Evolutionary conservation across 30 jellyfish, hydroid and myxozoan species (phyloP), one percentile per base, ranked within the genome.

Genomic region (Hydractinia symbiolongicarpus): DNA sequence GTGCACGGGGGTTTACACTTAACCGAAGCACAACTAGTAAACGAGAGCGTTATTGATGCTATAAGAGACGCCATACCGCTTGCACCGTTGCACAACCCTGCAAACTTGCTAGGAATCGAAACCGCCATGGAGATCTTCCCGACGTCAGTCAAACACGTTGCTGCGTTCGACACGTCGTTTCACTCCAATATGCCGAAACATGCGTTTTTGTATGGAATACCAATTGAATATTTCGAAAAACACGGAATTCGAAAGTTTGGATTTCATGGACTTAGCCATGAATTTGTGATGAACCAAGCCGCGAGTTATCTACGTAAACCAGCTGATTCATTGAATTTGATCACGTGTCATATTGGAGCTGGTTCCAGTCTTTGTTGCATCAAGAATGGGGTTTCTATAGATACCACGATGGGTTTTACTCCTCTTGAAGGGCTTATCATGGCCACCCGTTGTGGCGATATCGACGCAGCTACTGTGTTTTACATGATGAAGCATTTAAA

Each of bases 41-140:
- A 89, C 19, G 64, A 73, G 6, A 14, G 80, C 13, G 96, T 89
- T 5, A 79, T 74, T 40, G 82, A 80, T 6, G 82, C 81, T 16
- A 76, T 89, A 30, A 79, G 74, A 76, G 55, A 82, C 17, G 84
- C 85, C 6, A 64, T 80, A 14, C 88, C 82, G 2, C 88, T 89
- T 51, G 96, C 96, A 1, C 96, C 96, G 15, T 85, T 89, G 19
- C 96, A 89, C 68, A 60, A 82, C 67, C 95, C 96, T 4, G 88
- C 88, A 6, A 80, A 82, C 57, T 82, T 84, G 15, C 72, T 79
- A 4, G 84, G 90, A 8, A 86, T 89, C 53, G 84, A 86, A 30
- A 73, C 82, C 9, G 92, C 84, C 5, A 19, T 84, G 49, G 55
- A 81, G 30, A 51, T 79, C 53, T 77, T 83, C 16, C 89, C 96